Base-by-base conservation (phyloP, 2,113 vertebrate species). In the Myotis davidii region DNA sequence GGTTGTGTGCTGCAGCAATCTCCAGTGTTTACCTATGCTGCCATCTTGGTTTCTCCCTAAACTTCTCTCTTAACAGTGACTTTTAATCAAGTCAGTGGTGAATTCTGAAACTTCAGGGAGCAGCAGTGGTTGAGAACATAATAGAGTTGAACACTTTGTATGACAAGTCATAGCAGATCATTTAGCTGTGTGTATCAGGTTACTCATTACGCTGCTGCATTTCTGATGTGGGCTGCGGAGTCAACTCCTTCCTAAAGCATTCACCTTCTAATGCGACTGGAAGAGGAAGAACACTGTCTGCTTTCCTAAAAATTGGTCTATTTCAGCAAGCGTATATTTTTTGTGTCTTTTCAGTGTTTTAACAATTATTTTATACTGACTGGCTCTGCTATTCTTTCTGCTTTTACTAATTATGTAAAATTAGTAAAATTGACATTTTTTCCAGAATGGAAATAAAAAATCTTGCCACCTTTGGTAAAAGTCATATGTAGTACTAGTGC, bases 391-490 rank as follows among this genome's bases (percentile, higher is more conserved):
- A 64, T 74, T 95, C 56, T 42, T 95, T 88, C 59, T 91, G 61
- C 17, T 65, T 94, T 74, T 59, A 37, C 21, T 86, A 74, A 59
- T 83, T 88, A 73, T n/a, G 29, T 50, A 79, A 78, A 48, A 94
- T 39, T 67, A 16, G n/a, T n/a, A n/a, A n/a, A n/a, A n/a, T 89
- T 21, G 9, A 32, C 12, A 74, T 65, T 88, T 81, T 52, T 84
- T 42, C 48, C 25, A 2, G 72, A 25, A 29, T 61, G 59, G 65
- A 94, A 81, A 90, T 39, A 79, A 90, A 77, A 91, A 93, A 61
- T 9, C 21, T 50, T 27, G 23, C 59, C 78, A 37, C 77, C 61
- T 82, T 70, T 54, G 70, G 45, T 48, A 74, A 83, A 93, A 78
- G 29, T 54, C 74, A 61, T 89, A 73, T 25, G 54, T 54, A 18